Conservation (phyloP, 2,113 vertebrate species). For the Petrocephalus zakoni region DNA sequence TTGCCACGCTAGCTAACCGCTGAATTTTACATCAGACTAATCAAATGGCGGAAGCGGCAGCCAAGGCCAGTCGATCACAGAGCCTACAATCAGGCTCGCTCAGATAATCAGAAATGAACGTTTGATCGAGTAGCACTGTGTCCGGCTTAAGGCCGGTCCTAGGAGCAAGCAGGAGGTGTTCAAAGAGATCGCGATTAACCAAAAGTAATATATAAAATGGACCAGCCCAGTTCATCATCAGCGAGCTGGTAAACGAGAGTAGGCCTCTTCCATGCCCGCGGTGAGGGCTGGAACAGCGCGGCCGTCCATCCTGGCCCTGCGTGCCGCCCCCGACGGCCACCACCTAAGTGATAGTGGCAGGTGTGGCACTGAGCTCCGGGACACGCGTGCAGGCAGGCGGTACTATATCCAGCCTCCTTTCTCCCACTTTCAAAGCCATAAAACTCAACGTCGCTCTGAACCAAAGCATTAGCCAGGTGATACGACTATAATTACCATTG, state of each 20-base stretch:
- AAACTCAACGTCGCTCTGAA: not conserved
- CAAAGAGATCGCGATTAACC: not conserved
- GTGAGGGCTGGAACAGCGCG: not conserved
- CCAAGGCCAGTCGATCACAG: not conserved
- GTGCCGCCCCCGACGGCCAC: not conserved
- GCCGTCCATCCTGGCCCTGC: not conserved
- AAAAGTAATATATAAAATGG: not conserved
- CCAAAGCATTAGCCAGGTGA: not conserved
- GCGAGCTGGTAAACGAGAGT: not conserved
- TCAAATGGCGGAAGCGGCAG: not conserved
- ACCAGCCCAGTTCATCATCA: not conserved
- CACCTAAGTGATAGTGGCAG: not conserved
- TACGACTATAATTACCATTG: not conserved
- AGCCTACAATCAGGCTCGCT: not conserved
- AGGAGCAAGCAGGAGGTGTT: not conserved
- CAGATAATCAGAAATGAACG: not conserved
- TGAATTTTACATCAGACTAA: not conserved
- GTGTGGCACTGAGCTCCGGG: not conserved
- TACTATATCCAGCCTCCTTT: not conserved
- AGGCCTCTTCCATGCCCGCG: not conserved
- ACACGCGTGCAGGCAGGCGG: not conserved
- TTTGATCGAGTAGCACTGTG: not conserved
- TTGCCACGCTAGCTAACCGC: not conserved
- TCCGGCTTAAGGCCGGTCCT: not conserved
- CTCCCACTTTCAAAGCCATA: not conserved